Evolutionary conservation across 2,888 invertebrate species (phyloP).

Genomic region (Anagyrus pseudococci): DNA sequence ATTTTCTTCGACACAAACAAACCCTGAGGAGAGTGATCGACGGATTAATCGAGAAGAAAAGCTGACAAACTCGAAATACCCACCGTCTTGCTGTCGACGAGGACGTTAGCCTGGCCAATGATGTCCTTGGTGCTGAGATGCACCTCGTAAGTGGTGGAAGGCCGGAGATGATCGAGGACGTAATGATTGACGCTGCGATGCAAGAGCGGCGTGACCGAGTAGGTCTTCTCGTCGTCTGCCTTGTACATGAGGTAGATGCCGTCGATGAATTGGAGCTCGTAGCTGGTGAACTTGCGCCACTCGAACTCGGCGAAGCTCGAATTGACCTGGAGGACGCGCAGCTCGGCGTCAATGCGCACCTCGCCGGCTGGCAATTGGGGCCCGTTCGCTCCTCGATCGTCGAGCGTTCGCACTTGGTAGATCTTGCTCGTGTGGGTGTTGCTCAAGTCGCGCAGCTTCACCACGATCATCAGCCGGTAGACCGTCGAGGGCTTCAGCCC

Average conservation of each 20-base stretch:
- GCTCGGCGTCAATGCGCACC: slow-evolving; percentile 75
- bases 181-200: slow-evolving; percentile 81
- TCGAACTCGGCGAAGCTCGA: slow-evolving; percentile 79
- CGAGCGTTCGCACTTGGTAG: slow-evolving; percentile 76
- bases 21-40: too few species aligned
- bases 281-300: slow-evolving; percentile 83
- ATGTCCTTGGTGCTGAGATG: slow-evolving; percentile 85
- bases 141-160: slow-evolving; percentile 82
- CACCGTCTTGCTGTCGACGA: slow-evolving; percentile 75
- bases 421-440: slow-evolving; percentile 81
- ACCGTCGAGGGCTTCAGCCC: slow-evolving; percentile 79
- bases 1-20: not conserved
- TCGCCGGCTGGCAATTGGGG: slow-evolving; percentile 69
- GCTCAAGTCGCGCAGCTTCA: slow-evolving; percentile 78
- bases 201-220: slow-evolving; percentile 83
- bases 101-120: slow-evolving; percentile 78
- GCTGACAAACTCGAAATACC: too few species aligned
- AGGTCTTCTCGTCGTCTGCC: slow-evolving; percentile 81
- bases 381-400: slow-evolving; percentile 62
- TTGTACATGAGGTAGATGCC: slow-evolving; percentile 88
- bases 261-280: slow-evolving; percentile 84
- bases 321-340: slow-evolving; percentile 77
- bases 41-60: too few species aligned
- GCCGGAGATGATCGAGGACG: slow-evolving; percentile 78
- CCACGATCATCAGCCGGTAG: slow-evolving; percentile 83